Percentiles rank a stretch among this genome's conserved stretches.
phyloP scores from a whole-genome alignment of 2,888 invertebrate genomes.

The Ectemnius lituratus region DNA sequence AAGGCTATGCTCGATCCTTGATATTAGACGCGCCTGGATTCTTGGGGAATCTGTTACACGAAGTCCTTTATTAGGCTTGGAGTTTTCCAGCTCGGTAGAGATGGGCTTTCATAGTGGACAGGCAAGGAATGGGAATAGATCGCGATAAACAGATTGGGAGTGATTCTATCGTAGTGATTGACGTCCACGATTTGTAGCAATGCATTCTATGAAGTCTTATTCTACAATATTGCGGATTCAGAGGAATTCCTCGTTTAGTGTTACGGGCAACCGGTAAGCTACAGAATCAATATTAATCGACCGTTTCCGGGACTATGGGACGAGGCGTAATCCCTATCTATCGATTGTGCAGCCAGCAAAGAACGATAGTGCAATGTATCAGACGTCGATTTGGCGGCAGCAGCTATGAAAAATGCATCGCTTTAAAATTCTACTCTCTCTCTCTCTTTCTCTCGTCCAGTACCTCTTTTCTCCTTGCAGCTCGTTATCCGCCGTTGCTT shows the following conservation, averaged over 20 bases:
- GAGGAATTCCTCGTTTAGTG: constrained; percentile 19
- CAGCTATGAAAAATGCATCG: constrained; percentile 4
- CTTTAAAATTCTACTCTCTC: constrained; percentile 1
- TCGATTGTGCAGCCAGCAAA: constrained; percentile 33
- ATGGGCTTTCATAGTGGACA: not conserved
- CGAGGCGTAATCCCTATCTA: constrained; percentile 41
- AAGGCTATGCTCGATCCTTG: not conserved
- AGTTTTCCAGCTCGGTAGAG: not conserved
- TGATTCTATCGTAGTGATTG: not conserved
- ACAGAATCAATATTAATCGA: constrained; percentile 44
- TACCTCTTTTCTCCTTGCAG: too few species aligned
- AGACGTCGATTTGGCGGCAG: constrained; percentile 12
- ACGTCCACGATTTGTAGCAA: not conserved
- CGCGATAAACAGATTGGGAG: not conserved
- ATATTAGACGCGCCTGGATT: not conserved
- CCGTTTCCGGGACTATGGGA: constrained; percentile 42
- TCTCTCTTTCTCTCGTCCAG: not conserved
- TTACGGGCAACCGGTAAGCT: constrained; percentile 14
- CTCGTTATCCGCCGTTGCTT: too few species aligned
- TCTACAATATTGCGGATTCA: constrained; percentile 1
- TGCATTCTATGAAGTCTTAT: too few species aligned
- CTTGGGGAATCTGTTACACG: not conserved
- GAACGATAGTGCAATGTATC: constrained; percentile 25
- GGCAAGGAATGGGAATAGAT: not conserved
- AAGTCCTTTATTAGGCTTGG: not conserved